A percentile compares a stretch with the other conserved stretches of the same genome.
Conservation (phyloP, 2,113 vertebrate genomes). For the Alligator mississippiensis region DNA sequence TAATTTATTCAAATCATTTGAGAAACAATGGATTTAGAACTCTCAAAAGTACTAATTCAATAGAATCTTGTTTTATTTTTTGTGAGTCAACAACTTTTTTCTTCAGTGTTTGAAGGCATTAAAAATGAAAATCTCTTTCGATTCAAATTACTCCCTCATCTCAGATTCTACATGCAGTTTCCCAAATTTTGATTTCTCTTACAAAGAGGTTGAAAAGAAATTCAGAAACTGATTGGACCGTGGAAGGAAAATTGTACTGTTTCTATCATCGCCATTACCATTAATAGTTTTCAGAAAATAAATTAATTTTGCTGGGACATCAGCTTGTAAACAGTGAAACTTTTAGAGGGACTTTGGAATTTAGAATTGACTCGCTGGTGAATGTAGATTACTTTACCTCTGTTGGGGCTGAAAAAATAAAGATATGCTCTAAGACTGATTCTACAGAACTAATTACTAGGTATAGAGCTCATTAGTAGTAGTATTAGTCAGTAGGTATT, state of each 20-base stretch:
- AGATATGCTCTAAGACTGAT: neutral
- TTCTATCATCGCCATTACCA: neutral
- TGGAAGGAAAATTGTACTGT: neutral
- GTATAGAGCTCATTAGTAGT: neutral
- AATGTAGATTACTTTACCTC: neutral
- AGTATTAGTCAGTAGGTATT: neutral
- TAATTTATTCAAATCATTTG: neutral
- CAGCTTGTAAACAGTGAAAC: neutral
- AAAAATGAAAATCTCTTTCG: neutral
- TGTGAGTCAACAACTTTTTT: neutral
- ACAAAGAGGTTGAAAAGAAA: neutral
- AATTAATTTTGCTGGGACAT: neutral
- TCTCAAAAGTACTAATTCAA: neutral
- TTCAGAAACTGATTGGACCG: neutral
- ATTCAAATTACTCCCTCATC: constrained; percentile 17
- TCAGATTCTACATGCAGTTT: constrained; percentile 15
- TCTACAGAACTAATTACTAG: neutral
- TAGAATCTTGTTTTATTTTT: neutral
- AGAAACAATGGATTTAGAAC: neutral
- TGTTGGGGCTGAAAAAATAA: neutral
- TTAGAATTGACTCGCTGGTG: neutral
- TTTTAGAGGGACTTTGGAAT: neutral
- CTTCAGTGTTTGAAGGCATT: neutral
- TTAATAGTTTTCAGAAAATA: neutral
- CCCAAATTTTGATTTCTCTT: constrained; percentile 49